Evolutionary conservation across 2,113 vertebrate genomes (phyloP).

Genomic region (Mormyrus iriodes): DNA sequence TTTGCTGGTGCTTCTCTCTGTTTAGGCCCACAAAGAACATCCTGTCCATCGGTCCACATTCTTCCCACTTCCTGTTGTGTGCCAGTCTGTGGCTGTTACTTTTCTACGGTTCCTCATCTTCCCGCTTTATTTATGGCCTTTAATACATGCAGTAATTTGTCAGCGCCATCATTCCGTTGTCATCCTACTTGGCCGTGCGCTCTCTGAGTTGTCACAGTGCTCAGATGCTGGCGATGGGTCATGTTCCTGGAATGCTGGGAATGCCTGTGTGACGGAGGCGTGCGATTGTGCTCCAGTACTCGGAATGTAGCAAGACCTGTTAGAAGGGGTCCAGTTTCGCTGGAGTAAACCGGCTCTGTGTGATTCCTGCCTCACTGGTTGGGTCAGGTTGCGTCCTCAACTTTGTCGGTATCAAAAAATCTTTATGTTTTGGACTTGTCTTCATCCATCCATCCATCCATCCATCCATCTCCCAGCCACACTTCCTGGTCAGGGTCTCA

Average conservation of each 20-base stretch:
- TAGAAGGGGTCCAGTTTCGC: conserved; percentile 13
- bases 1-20: neutral
- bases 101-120: neutral
- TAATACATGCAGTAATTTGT: neutral
- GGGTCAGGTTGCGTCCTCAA: neutral
- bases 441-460: neutral
- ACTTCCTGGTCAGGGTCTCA: neutral
- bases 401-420: neutral
- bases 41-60: neutral
- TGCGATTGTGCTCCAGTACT: neutral
- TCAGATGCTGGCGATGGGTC: neutral
- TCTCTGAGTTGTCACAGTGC: neutral
- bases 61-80: neutral
- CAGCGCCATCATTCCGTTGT: neutral
- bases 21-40: conserved; percentile 17
- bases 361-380: neutral
- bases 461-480: neutral
- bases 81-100: neutral
- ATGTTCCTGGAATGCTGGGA: conserved; percentile 39
- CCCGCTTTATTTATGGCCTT: neutral
- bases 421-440: neutral
- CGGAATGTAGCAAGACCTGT: conserved; percentile 38
- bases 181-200: neutral
- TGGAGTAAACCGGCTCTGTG: neutral
- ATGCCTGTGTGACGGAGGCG: conserved; percentile 30